Base-by-base conservation (phyloP, 1,140 invertebrate species). In the Galleria mellonella region DNA sequence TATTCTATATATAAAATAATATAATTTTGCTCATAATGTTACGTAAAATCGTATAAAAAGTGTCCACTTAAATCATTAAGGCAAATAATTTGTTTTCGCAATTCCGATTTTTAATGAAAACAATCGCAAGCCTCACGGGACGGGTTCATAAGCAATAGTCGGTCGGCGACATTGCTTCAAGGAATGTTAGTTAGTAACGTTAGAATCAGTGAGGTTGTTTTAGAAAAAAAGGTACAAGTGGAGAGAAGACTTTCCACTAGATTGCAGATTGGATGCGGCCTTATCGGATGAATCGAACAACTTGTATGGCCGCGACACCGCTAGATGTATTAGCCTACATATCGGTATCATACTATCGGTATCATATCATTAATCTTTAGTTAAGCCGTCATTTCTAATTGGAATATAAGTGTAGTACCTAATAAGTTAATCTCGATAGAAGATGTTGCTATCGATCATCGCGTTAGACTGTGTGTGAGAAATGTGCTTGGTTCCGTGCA, bases 341-440 rank as follows among this genome's bases (percentile, higher is more conserved):
- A 60, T 59, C 58, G 48, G 43, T 49, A 55, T 48, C 47, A 51
- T 55, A 60, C 37, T 59, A 67, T 67, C 51, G 55, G 62, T 70
- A 67, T 66, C n/a, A n/a, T n/a, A n/a, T n/a, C 60, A 69, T 69
- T 67, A 65, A 73, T 81, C 67, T 69, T 40, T 33, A 48, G 57
- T 68, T 70, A 63, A 38, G 47, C 56, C 58, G 62, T 73, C 65
- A 70, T 69, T 73, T 71, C 62, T 77, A 70, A 77, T 72, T 75
- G 64, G 64, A 74, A 68, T 59, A n/a, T 58, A 63, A 64, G 50
- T 61, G 53, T 23, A 23, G 17, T 23, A 23, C 17, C 17, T 23
- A 23, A 23, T 23, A 6, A 2, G 6, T 23, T 23, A 3, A 23
- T 23, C 17, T 2, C 17, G 17, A 23, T 23, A 2, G 6, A 23